Evolutionary conservation across 2,113 vertebrate species (phyloP), one percentile per base, ranked within the genome.

Genomic region (Hepsetus odoe): DNA sequence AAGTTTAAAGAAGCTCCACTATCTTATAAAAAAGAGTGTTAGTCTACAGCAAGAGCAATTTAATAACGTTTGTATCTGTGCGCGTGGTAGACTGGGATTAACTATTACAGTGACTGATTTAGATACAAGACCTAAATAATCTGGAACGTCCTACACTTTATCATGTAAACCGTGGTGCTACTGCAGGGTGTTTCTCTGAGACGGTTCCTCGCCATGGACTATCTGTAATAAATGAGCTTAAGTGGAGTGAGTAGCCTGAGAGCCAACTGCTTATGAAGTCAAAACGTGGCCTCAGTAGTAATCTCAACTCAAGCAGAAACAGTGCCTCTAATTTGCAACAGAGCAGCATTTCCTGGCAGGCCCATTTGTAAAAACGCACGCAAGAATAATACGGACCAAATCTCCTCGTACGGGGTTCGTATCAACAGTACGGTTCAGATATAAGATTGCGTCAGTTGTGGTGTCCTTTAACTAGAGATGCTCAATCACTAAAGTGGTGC

Each of bases 191-290:
- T 81, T 69, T 81, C 24, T 79, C 46, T 76, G 59, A 30, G 18
- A 68, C 22, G 71, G 56, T 84, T 74, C 72, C 71, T 59, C 26
- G 68, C 64, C 51, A 11, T 71, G 26, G 3, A 62, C 55, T 38
- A 53, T 76, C 7, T 28, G 74, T 74, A 86, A 82, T 82, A 79
- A 77, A 74, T 33, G 46, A 53, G 32, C 46, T 24, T 62, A 79
- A 77, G 44, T 72, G 72, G 68, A 77, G 73, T 59, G 58, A 55
- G 73, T 30, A 82, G 51, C 59, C 84, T 14, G 1, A 66, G 35
- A 86, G 82, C 77, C 35, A 81, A 72, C 81, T 84, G 56, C 75
- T 81, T 58, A 83, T 20, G 75, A 83, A 77, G 62, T 72, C 59
- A 59, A 28, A 62, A 79, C 64, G 71, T 65, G 81, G 66, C 9